These are phyloP conservation scores for Gymnocheta viridis DNA, from an alignment of 2,888 invertebrate species.

Conservation along the genomic window DNA sequence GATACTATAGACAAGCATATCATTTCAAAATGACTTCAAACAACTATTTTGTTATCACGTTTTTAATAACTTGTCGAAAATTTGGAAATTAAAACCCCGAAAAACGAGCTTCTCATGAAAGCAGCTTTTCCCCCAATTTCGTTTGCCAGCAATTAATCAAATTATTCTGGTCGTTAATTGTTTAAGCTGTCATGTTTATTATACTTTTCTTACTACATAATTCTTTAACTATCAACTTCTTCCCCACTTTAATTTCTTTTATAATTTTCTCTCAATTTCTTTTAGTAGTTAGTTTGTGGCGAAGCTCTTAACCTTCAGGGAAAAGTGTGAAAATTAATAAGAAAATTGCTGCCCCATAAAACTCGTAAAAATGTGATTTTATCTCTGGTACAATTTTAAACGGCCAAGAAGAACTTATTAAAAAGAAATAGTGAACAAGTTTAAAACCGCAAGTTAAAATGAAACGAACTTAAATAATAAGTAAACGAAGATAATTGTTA, in stretches of 20 bases:
- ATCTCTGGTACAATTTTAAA: neutral
- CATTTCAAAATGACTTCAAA: neutral
- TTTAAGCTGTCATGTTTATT: constrained; percentile 24
- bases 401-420: neutral
- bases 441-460: constrained; percentile 21
- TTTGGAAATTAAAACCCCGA: neutral
- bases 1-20: too few species aligned
- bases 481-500: constrained; percentile 9
- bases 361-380: neutral
- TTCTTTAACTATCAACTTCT: neutral
- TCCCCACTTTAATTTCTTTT: neutral
- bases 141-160: neutral
- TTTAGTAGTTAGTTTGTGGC: too few species aligned
- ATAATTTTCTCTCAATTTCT: neutral
- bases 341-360: too few species aligned
- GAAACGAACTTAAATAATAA: constrained; percentile 22
- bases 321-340: neutral
- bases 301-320: neutral
- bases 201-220: neutral
- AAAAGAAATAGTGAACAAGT: neutral
- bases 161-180: constrained; percentile 6
- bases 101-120: neutral
- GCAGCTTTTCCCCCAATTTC: neutral
- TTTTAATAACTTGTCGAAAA: neutral
- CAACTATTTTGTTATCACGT: too few species aligned